phyloP scores from a whole-genome alignment of 2,797 vertebrate species.

The Danio albolineatus region DNA sequence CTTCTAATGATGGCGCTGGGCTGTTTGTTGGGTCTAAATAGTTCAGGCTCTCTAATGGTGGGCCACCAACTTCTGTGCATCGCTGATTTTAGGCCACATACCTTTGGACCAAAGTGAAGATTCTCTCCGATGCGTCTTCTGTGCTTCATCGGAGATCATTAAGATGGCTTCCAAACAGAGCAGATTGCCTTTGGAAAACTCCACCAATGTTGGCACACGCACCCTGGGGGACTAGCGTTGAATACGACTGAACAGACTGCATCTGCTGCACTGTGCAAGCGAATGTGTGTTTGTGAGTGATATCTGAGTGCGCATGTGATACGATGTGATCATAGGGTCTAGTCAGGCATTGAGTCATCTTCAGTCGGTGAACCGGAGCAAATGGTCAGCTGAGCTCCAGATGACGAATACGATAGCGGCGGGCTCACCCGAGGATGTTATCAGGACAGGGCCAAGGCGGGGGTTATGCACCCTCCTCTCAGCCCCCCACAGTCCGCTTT shows the following conservation, averaged over 20 bases:
- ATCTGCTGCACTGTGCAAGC: constrained; percentile 70
- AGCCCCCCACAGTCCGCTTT: constrained; percentile 77
- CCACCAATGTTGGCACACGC: constrained; percentile 23
- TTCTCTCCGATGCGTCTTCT: neutral
- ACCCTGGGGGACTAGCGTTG: constrained; percentile 29
- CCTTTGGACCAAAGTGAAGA: constrained; percentile 39
- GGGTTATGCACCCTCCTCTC: constrained; percentile 49
- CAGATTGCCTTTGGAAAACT: constrained; percentile 60
- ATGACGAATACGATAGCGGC: constrained; percentile 63
- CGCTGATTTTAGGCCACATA: constrained; percentile 37
- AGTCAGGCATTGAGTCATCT: constrained; percentile 75
- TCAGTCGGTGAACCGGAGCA: constrained; percentile 77
- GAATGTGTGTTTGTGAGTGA: constrained; percentile 47
- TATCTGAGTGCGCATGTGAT: constrained; percentile 60
- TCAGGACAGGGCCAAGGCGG: constrained; percentile 56
- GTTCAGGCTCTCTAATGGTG: constrained; percentile 45
- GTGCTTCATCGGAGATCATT: constrained; percentile 29
- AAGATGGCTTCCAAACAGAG: constrained; percentile 61
- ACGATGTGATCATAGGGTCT: constrained; percentile 59
- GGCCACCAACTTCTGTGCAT: constrained; percentile 8
- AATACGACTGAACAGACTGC: constrained; percentile 41
- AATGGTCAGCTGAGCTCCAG: constrained; percentile 73
- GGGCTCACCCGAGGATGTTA: constrained; percentile 68
- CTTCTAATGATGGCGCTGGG: constrained; percentile 31
- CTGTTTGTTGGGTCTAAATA: constrained; percentile 46